These are phyloP conservation scores for Pavo muticus DNA, from an alignment of 2,113 vertebrate species.

Conservation along the genomic window DNA sequence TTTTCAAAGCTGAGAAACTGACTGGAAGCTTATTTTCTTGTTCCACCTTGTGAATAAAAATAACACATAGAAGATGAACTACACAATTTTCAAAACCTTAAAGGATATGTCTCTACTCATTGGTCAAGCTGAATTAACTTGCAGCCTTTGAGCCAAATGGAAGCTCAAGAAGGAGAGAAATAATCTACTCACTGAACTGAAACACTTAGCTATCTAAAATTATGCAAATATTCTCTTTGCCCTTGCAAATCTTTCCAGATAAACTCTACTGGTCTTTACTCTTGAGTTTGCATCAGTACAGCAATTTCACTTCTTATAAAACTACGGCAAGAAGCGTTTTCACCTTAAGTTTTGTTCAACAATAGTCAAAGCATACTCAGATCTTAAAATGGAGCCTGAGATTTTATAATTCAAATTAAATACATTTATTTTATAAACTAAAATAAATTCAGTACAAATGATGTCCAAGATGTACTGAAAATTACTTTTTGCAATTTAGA, in stretches of 20 bases:
- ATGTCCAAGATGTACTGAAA: background rate
- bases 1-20: slow-evolving; percentile 39
- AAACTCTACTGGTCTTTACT: slow-evolving; percentile 10
- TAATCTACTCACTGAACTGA: slow-evolving; percentile 64
- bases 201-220: slow-evolving; percentile 61
- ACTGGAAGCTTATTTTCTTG: slow-evolving; percentile 57
- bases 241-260: slow-evolving; percentile 51
- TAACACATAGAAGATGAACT: slow-evolving; percentile 18
- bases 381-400: background rate
- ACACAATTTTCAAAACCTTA: slow-evolving; percentile 49
- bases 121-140: slow-evolving; percentile 73
- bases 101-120: slow-evolving; percentile 35
- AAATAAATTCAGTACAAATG: background rate
- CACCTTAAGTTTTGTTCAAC: background rate
- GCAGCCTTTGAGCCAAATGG: slow-evolving; percentile 40
- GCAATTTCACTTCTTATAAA: slow-evolving; percentile 8
- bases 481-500: background rate
- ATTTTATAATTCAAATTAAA: background rate
- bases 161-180: slow-evolving; percentile 18
- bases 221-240: slow-evolving; percentile 62
- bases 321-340: slow-evolving; percentile 49
- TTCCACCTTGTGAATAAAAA: slow-evolving; percentile 64
- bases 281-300: background rate
- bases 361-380: background rate
- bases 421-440: background rate